phyloP scores from a whole-genome alignment of 2,113 vertebrate genomes.

The Ascaphus truei region DNA sequence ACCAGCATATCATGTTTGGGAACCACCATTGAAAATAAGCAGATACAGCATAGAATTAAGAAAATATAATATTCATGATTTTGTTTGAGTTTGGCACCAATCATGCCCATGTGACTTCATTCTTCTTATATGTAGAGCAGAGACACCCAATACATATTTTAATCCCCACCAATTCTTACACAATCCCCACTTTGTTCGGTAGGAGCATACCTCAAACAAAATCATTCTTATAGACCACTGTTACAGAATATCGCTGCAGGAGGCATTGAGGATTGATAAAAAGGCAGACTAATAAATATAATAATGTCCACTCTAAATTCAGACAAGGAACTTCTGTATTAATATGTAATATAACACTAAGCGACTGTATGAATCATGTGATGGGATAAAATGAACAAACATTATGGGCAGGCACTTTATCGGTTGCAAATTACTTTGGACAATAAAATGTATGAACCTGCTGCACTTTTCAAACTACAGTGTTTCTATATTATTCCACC shows the following conservation, averaged over 20 bases:
- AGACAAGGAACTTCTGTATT: not conserved
- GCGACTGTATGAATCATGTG: not conserved
- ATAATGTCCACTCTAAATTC: conserved; percentile 14
- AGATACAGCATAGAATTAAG: not conserved
- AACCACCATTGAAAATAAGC: not conserved
- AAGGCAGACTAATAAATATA: not conserved
- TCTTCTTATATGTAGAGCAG: too few relatives aligned
- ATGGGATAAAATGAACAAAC: too few relatives aligned
- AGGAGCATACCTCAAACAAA: not conserved
- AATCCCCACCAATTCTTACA: not conserved
- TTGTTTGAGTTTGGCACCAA: too few relatives aligned
- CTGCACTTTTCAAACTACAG: too few relatives aligned
- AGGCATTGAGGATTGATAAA: not conserved
- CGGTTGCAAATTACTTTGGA: too few relatives aligned
- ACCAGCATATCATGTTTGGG: not conserved
- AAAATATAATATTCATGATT: not conserved
- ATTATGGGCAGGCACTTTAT: too few relatives aligned
- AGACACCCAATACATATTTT: too few relatives aligned
- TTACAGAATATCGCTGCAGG: not conserved
- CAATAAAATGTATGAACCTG: too few relatives aligned
- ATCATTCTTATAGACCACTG: not conserved
- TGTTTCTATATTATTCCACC: too few relatives aligned
- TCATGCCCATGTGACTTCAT: too few relatives aligned
- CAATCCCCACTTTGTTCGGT: not conserved
- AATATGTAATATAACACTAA: not conserved